Evolutionary conservation across 2,797 vertebrate genomes (phyloP).

Genomic region (Podargus strigoides): DNA sequence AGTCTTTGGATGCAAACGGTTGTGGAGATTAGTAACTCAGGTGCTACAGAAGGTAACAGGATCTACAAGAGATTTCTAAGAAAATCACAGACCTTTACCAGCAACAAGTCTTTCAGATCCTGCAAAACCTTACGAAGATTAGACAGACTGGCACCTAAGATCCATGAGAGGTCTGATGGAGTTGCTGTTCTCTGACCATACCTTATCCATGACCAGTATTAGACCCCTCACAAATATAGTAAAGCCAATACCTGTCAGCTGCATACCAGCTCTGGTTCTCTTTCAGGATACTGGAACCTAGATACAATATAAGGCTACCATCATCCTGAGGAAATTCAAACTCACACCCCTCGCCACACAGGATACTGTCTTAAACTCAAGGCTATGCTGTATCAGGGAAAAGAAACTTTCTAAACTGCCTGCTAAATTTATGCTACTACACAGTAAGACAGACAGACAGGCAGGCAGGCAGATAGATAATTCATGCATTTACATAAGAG

Average conservation of each 20-base stretch:
- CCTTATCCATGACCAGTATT: not conserved
- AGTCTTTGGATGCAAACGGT: not conserved
- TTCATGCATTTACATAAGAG: not conserved
- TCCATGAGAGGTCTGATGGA: not conserved
- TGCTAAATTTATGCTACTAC: not conserved
- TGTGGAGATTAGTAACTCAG: not conserved
- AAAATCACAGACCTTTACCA: not conserved
- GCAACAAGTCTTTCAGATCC: not conserved
- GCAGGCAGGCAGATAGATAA: not conserved
- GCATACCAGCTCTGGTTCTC: not conserved
- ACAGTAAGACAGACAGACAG: not conserved
- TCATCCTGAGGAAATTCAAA: not conserved
- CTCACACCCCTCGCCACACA: not conserved
- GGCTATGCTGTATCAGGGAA: not conserved
- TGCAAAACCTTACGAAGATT: not conserved
- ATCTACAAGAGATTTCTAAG: not conserved
- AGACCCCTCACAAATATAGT: not conserved
- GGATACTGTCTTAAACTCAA: not conserved
- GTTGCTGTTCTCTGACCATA: not conserved
- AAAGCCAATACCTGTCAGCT: not conserved
- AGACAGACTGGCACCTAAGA: not conserved
- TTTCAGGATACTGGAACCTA: not conserved
- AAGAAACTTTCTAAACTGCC: not conserved
- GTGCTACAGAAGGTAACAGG: not conserved
- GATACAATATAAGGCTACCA: not conserved